Percentiles rank a stretch among this genome's conserved stretches.
These are phyloP conservation scores for Nixonia krombeini DNA, from an alignment of 1,140 invertebrate species.

Conservation along the genomic window DNA sequence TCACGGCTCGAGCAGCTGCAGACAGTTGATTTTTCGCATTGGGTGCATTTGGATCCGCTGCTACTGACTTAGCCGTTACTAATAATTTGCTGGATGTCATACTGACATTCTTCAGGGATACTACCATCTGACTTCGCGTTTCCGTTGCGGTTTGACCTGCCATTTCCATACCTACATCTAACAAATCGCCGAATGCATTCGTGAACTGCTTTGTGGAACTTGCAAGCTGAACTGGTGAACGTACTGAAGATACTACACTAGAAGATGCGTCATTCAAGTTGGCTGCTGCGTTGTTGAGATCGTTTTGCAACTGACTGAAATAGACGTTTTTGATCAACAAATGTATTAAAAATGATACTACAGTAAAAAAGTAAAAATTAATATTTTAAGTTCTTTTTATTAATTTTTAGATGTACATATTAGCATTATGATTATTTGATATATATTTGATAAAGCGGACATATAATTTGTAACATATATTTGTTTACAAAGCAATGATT, in stretches of 20 bases:
- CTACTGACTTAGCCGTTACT: constrained; percentile 88
- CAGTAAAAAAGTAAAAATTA: no score
- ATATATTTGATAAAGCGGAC: no score
- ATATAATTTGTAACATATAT: no score
- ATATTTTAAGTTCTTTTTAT: no score
- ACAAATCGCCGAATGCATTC: constrained; percentile 82
- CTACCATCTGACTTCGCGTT: constrained; percentile 83
- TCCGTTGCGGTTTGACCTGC: constrained; percentile 81
- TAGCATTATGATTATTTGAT: no score
- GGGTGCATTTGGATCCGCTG: constrained; percentile 89
- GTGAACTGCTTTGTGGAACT: constrained; percentile 84
- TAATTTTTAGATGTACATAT: no score
- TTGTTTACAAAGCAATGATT: no score
- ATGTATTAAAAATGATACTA: no score
- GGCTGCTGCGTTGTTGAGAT: constrained; percentile 86
- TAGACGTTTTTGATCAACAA: no score
- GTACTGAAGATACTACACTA: constrained; percentile 82
- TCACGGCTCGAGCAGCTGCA: constrained; percentile 88
- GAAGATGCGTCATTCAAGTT: constrained; percentile 86
- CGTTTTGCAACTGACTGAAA: constrained; percentile 84
- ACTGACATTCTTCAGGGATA: constrained; percentile 89
- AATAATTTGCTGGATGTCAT: constrained; percentile 90
- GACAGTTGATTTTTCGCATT: constrained; percentile 92
- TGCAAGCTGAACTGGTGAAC: constrained; percentile 79
- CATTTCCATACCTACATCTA: constrained; percentile 86